Evolutionary conservation across 2,113 vertebrate species (phyloP).

Genomic region (Cinclus cinclus): DNA sequence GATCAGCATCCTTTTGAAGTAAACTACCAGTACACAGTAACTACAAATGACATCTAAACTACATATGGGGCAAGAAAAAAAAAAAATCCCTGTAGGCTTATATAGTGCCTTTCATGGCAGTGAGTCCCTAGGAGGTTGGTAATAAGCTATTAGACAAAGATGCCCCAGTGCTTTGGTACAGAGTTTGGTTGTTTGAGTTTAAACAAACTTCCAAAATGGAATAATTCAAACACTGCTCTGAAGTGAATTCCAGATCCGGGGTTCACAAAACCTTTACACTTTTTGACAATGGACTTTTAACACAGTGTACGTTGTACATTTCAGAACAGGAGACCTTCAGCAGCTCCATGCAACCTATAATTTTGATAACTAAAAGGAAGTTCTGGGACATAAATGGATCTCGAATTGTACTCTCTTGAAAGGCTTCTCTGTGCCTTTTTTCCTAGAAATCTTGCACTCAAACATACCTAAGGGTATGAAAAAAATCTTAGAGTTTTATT

Average conservation of each 20-base stretch:
- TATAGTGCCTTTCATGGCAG: slow-evolving; percentile 15
- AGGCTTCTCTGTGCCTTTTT: background rate
- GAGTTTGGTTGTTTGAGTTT: background rate
- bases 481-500: background rate
- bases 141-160: slow-evolving; percentile 29
- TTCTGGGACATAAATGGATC: background rate
- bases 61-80: background rate
- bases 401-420: background rate
- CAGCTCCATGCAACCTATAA: background rate
- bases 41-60: slow-evolving; percentile 43
- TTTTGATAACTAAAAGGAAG: background rate
- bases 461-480: background rate
- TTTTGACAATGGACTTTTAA: background rate
- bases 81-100: background rate
- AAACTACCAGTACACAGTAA: slow-evolving; percentile 25
- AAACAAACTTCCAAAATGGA: background rate
- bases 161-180: background rate
- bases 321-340: background rate
- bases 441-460: background rate
- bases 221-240: background rate
- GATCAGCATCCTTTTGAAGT: slow-evolving; percentile 60
- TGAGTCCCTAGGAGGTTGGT: background rate
- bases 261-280: background rate
- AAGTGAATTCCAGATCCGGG: background rate
- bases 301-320: background rate